Percentiles rank a stretch among this genome's conserved stretches.
phyloP scores from a whole-genome alignment of 2,888 invertebrate genomes.

The Drosophila niveifrons region DNA sequence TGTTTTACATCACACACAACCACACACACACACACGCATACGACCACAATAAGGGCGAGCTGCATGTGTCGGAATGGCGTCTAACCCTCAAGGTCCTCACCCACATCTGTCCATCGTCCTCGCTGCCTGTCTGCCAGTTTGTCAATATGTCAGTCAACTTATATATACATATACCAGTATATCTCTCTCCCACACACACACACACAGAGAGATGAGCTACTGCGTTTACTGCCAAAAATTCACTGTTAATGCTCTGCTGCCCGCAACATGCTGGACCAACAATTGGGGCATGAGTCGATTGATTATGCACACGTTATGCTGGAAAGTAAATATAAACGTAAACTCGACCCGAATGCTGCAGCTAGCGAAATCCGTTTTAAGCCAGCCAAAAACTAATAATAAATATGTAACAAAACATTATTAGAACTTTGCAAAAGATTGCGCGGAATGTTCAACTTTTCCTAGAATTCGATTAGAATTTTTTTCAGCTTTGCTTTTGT shows the following conservation, averaged over 20 bases:
- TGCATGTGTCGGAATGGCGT: conserved; percentile 50
- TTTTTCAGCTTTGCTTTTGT: not conserved
- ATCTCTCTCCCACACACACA: not conserved
- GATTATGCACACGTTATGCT: conserved; percentile 23
- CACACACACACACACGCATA: conserved; percentile 26
- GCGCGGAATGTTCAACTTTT: conserved; percentile 3
- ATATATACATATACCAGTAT: conserved; percentile 29
- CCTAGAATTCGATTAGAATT: conserved; percentile 15
- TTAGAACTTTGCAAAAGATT: not conserved
- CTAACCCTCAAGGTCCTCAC: conserved; percentile 28
- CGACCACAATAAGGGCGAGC: conserved; percentile 41
- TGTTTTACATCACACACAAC: conserved; percentile 66
- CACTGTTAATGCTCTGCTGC: conserved; percentile 59
- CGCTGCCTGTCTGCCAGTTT: conserved; percentile 17
- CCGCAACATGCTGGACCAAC: conserved; percentile 20
- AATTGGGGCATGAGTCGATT: conserved; percentile 2
- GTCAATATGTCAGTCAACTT: conserved; percentile 62
- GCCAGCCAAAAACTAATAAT: conserved; percentile 8
- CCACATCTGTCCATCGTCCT: conserved; percentile 19
- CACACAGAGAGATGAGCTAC: conserved; percentile 35
- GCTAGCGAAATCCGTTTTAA: conserved; percentile 20
- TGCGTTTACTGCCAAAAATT: conserved; percentile 61
- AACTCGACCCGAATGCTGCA: conserved; percentile 1
- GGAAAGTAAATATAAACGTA: conserved; percentile 8
- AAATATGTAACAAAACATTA: conserved; percentile 3